Evolutionary conservation across 2,113 vertebrate species (phyloP).

Genomic region (Oreochromis spilurus): DNA sequence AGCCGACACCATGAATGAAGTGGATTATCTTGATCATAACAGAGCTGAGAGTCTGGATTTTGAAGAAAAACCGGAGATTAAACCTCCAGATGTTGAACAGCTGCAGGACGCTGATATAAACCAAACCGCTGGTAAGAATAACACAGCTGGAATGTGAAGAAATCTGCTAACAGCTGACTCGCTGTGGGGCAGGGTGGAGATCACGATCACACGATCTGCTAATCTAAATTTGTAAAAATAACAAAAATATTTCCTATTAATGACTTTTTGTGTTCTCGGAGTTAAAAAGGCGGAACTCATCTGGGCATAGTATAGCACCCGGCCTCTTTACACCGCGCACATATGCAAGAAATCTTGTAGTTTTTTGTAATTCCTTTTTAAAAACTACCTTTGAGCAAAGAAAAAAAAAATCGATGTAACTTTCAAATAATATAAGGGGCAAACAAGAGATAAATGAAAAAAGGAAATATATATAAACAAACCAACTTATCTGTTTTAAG

Average conservation of each 20-base stretch:
- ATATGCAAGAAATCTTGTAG: background rate
- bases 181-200: background rate
- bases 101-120: background rate
- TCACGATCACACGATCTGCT: background rate
- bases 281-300: background rate
- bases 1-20: background rate
- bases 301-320: background rate
- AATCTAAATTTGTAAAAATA: background rate
- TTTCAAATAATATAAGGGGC: background rate
- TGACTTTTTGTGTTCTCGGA: background rate
- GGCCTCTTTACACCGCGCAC: background rate
- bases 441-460: background rate
- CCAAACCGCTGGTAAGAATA: background rate
- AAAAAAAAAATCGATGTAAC: background rate
- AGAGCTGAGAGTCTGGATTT: background rate
- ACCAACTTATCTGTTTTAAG: background rate
- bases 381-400: background rate
- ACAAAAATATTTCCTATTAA: background rate
- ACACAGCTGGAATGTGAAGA: background rate
- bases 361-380: background rate
- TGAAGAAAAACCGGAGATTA: background rate
- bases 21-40: background rate
- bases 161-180: background rate
- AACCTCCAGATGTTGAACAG: background rate
- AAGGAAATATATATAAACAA: rapidly evolving